These are phyloP conservation scores for Chiloscyllium punctatum DNA, from an alignment of 2,797 vertebrate species.

Conservation along the genomic window DNA sequence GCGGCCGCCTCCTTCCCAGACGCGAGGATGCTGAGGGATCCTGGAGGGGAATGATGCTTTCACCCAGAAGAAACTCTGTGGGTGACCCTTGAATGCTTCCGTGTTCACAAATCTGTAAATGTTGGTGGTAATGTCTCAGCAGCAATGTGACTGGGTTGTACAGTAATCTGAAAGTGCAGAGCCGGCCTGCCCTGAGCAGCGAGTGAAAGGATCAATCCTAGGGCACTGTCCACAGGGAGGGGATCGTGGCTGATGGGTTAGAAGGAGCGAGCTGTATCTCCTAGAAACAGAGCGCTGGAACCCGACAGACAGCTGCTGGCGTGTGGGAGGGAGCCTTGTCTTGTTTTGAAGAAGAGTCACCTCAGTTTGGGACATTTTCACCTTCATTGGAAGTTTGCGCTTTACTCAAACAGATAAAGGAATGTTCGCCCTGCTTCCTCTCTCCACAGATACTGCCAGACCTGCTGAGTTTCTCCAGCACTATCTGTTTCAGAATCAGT, in stretches of 20 bases:
- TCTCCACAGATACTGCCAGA: too few relatives aligned
- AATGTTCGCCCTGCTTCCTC: too few relatives aligned
- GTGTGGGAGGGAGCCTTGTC: background rate
- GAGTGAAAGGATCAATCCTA: background rate
- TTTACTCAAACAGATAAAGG: background rate
- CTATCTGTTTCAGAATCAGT: too few relatives aligned
- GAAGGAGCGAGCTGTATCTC: background rate
- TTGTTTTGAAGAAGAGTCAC: background rate
- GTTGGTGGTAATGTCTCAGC: background rate
- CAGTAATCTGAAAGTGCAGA: too few relatives aligned
- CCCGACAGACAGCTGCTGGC: background rate
- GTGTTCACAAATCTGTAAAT: background rate
- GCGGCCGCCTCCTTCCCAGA: too few relatives aligned
- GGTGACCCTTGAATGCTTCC: background rate
- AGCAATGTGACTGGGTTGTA: background rate
- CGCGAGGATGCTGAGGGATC: too few relatives aligned
- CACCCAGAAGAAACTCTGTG: background rate
- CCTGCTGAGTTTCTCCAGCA: too few relatives aligned
- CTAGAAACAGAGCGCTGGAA: background rate
- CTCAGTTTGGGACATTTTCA: background rate
- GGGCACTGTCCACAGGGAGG: background rate
- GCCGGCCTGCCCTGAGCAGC: background rate
- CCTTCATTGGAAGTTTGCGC: background rate
- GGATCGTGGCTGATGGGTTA: background rate
- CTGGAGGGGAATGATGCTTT: too few relatives aligned